A percentile compares a stretch with the other conserved stretches of the same genome.
phyloP scores from a whole-genome alignment of 1,140 invertebrate species.

The Philotrypesis tridentata region DNA sequence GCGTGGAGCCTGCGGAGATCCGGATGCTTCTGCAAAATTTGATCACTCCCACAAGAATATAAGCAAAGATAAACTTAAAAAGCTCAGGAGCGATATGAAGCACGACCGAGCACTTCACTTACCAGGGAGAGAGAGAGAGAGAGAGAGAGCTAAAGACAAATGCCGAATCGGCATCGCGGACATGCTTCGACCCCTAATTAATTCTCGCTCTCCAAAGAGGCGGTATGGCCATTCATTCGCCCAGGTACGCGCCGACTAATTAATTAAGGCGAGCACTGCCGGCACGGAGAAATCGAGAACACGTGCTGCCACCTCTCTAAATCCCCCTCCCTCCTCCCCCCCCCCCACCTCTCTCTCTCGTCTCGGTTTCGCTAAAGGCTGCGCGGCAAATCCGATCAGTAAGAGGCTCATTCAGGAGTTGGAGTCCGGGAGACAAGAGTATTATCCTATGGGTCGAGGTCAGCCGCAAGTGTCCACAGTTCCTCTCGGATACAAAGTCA shows the following conservation, averaged over 20 bases:
- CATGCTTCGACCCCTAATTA: background rate
- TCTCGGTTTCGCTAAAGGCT: background rate
- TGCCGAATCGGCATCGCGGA: background rate
- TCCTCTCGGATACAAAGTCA: background rate
- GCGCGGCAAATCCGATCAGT: conserved; percentile 10
- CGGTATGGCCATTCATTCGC: background rate
- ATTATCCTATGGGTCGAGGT: background rate
- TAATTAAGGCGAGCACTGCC: background rate
- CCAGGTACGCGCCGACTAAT: background rate
- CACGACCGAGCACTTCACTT: no score
- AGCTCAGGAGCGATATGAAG: no score
- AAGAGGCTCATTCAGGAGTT: background rate
- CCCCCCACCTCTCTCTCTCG: no score
- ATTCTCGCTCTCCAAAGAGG: background rate
- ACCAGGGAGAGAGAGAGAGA: background rate
- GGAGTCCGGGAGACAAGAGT: background rate
- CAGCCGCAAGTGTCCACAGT: background rate
- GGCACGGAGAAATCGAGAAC: background rate
- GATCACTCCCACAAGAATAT: no score
- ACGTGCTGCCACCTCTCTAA: background rate
- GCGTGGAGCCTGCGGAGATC: no score
- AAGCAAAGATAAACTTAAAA: no score
- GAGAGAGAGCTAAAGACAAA: background rate
- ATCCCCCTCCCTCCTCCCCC: no score
- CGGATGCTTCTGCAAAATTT: no score